Evolutionary conservation across 2,797 vertebrate genomes (phyloP).

Genomic region (Micrastur ruficollis): DNA sequence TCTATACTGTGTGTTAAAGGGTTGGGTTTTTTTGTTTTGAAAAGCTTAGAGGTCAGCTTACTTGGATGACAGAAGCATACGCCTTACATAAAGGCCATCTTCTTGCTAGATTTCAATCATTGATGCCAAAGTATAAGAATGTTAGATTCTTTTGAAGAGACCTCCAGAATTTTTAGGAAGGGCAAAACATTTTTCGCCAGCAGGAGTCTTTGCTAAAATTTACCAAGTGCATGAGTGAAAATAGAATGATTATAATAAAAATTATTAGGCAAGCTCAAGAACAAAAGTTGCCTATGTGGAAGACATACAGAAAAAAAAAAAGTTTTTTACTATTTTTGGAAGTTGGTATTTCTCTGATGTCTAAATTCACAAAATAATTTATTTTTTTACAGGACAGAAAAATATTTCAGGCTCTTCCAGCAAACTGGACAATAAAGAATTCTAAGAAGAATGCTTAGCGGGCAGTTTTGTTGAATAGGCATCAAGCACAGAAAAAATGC

Average conservation of each 20-base stretch:
- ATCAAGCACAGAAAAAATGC: constrained; percentile 4
- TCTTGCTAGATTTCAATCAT: not conserved
- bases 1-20: not conserved
- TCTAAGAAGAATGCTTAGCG: not conserved
- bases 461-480: not conserved
- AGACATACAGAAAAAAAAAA: not conserved
- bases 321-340: not conserved
- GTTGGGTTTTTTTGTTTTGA: not conserved
- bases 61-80: not conserved
- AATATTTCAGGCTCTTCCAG: not conserved
- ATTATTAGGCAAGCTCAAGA: not conserved
- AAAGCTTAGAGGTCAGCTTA: not conserved
- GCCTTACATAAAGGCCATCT: not conserved
- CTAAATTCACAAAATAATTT: not conserved
- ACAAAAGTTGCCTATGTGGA: not conserved
- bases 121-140: not conserved
- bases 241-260: not conserved
- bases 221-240: not conserved
- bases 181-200: not conserved
- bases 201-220: not conserved
- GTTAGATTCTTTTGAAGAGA: not conserved
- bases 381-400: not conserved
- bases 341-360: not conserved
- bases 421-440: not conserved
- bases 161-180: not conserved